A percentile compares a stretch with the other conserved stretches of the same genome.
Conservation (phyloP, 1,140 invertebrate genomes). For the Lepidurus arcticus region DNA sequence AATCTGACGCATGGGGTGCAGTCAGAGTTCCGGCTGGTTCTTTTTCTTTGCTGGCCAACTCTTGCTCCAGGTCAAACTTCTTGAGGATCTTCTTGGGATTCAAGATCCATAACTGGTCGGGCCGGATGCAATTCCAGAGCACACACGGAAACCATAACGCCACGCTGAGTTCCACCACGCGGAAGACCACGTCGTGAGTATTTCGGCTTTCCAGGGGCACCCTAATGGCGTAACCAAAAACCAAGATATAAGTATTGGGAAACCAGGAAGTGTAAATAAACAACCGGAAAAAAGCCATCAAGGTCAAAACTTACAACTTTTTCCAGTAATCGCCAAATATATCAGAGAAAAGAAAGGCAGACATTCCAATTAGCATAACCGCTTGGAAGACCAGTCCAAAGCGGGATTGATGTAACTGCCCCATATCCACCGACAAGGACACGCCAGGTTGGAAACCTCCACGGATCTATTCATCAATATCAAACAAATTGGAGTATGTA, state of each 20-base stretch:
- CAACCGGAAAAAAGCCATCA: not conserved
- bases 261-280: not conserved
- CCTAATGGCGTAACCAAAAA: constrained; percentile 46
- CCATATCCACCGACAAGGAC: constrained; percentile 57
- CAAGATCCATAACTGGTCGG: constrained; percentile 88
- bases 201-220: constrained; percentile 82
- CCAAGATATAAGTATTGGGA: not conserved
- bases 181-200: constrained; percentile 84
- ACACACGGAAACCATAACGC: constrained; percentile 91
- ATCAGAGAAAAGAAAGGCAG: constrained; percentile 81
- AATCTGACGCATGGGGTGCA: not conserved
- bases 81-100: constrained; percentile 81
- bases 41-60: constrained; percentile 28
- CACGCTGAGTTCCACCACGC: constrained; percentile 86
- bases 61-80: constrained; percentile 48
- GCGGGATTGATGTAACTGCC: constrained; percentile 85
- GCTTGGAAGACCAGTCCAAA: constrained; percentile 82
- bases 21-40: not conserved
- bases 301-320: constrained; percentile 58
- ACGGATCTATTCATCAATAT: constrained; percentile 37
- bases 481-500: not conserved
- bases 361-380: constrained; percentile 73
- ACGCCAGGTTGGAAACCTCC: constrained; percentile 37
- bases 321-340: constrained; percentile 88
- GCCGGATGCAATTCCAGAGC: constrained; percentile 88